Percentiles rank a stretch among this genome's conserved stretches.
Conservation (phyloP, 2,113 vertebrate genomes). For the Leucosticte australis region DNA sequence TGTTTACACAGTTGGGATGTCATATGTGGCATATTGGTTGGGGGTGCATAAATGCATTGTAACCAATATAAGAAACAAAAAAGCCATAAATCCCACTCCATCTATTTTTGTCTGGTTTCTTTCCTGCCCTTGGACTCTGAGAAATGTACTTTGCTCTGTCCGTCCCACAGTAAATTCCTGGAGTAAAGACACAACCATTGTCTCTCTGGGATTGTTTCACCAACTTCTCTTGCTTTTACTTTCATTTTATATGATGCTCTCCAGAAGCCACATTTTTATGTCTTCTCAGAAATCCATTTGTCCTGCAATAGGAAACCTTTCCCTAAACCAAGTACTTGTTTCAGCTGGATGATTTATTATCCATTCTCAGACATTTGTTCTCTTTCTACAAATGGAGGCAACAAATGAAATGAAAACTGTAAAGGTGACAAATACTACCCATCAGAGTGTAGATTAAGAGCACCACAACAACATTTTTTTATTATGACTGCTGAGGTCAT, state of each 20-base stretch:
- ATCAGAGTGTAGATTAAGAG: background rate
- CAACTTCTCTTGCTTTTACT: background rate
- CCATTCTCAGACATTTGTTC: background rate
- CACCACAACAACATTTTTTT: background rate
- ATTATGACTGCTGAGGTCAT: background rate
- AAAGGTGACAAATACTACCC: background rate
- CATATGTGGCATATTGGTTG: background rate
- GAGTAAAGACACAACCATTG: background rate
- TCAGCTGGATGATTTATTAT: background rate
- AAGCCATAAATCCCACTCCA: accelerated
- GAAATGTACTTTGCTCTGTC: background rate
- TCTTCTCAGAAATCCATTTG: background rate
- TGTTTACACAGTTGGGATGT: background rate
- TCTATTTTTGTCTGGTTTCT: background rate
- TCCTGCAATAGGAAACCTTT: background rate
- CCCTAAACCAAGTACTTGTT: background rate
- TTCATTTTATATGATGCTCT: background rate
- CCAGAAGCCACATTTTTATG: background rate
- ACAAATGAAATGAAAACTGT: background rate
- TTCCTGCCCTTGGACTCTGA: background rate
- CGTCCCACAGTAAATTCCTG: background rate
- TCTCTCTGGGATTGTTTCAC: background rate
- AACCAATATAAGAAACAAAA: background rate
- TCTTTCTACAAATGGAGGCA: background rate
- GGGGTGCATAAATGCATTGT: background rate